These are phyloP conservation scores for Falcunculus frontatus DNA, from an alignment of 2,113 vertebrate genomes.

Conservation along the genomic window DNA sequence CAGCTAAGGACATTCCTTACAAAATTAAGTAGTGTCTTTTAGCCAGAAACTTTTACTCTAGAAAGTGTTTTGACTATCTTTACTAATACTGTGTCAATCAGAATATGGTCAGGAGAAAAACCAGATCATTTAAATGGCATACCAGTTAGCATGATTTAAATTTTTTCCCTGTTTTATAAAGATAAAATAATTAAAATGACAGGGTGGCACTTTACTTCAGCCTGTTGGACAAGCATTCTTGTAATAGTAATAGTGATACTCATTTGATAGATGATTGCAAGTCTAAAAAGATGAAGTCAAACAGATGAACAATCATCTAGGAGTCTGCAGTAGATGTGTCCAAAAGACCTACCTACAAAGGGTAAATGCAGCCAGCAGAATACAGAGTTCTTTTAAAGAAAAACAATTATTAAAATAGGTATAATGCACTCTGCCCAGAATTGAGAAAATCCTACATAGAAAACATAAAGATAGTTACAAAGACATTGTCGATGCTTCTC, in stretches of 20 bases:
- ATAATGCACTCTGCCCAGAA: not conserved
- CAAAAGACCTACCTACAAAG: not conserved
- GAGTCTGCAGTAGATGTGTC: not conserved
- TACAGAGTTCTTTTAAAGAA: not conserved
- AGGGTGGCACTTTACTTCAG: not conserved
- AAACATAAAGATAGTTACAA: not conserved
- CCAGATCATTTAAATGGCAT: accelerated
- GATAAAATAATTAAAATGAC: not conserved
- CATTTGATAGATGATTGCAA: not conserved
- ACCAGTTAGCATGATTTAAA: not conserved
- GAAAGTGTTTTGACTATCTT: not conserved
- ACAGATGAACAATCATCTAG: not conserved
- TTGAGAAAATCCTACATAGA: not conserved
- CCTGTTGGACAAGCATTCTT: not conserved
- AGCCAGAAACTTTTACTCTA: not conserved
- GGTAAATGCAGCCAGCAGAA: not conserved
- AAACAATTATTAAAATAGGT: not conserved
- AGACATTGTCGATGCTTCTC: not conserved
- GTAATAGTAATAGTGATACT: not conserved
- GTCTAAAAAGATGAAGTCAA: not conserved
- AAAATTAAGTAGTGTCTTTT: not conserved
- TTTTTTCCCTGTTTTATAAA: not conserved
- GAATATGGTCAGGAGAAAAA: not conserved
- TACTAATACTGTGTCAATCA: not conserved
- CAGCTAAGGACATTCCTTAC: not conserved